Evolutionary conservation across 2,113 vertebrate species (phyloP), one percentile per base, ranked within the genome.

Genomic region (Sturnus vulgaris): DNA sequence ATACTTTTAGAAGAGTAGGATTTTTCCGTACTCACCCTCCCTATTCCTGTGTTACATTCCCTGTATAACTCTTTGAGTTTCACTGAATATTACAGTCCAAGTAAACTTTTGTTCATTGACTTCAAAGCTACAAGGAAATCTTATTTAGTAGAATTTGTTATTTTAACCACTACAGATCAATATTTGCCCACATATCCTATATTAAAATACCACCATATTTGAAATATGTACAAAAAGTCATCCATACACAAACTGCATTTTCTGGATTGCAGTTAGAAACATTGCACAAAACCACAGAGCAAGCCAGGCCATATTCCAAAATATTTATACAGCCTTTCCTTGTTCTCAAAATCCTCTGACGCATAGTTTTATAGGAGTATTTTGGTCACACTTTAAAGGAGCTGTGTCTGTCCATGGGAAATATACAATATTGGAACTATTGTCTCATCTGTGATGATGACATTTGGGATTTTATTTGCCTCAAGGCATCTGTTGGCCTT

Each of bases 401-500:
- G 9, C 15, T 88, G 9, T 31, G 27, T 75, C 60, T 61, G 20
- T 71, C 69, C 77, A 65, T 9, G 39, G 24, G 15, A 88, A 83
- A 60, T 56, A 47, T n/a, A 49, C 30, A 60, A 66, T 55, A 49
- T n/a, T 60, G 21, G 52, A 93, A 52, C 5, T 33, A 40, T 91
- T 92, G 77, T 82, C 73, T 92, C 77, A 47, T 71, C 80, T 84
- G 64, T 68, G 80, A 94, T 65, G 69, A 78, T 79, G 83, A 53
- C 70, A 91, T 91, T 94, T 86, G 84, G 61, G 85, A 79, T 71
- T 95, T 94, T 87, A 82, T 91, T 90, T 72, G 61, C 90, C 92
- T 95, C 82, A 46, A 88, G 82, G 87, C 70, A 79, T 91, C 78
- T 85, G 69, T 47, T 94, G 87, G 82, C 87, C 90, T 95, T 96